Evolutionary conservation across 2,797 vertebrate species (phyloP), one percentile per base, ranked within the genome.

Genomic region (Alouatta caraya): DNA sequence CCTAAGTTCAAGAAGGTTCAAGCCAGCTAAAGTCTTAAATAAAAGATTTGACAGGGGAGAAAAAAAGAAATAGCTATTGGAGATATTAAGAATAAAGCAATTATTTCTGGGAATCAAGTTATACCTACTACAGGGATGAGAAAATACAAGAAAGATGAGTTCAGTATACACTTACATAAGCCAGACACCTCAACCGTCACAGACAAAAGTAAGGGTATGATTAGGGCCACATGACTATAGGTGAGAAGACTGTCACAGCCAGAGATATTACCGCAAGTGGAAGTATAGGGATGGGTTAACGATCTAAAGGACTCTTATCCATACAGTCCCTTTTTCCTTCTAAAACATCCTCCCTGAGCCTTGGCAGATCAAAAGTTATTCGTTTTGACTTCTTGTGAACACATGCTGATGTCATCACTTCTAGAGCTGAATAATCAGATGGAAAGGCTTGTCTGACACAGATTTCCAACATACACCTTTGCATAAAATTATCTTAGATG

Each of bases 361-460:
- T 76, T 0, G 1, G 46, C 55, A 90, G 48, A 94, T 92, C 92
- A 97, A 95, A 96, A 95, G 89, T 76, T 95, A 82, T 67, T 92
- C n/a, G 89, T 89, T 96, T 24, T 96, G 76, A 81, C 75, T 73
- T 96, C 50, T 78, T 85, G 52, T 57, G 81, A 91, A 84, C 86
- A 84, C 55, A 84, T 2, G 46, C 61, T 97, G 76, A 96, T 72
- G 79, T 90, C 91, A 95, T 86, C 76, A 82, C 93, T 95, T 93
- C 95, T 72, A 90, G 91, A 96, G 92, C 42, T 96, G 93, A 97
- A 89, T 92, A 93, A 96, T 37, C 87, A 82, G n/a, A 90, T 39
- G 61, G 50, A 91, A 92, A 94, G 33, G 82, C 42, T 70, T 76
- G 79, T 85, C 93, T 87, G 91, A 96, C 92, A 93, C 50, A 95